Base-by-base conservation (phyloP, 2,797 vertebrate genomes). In the Stomatorhinus walkeri region DNA sequence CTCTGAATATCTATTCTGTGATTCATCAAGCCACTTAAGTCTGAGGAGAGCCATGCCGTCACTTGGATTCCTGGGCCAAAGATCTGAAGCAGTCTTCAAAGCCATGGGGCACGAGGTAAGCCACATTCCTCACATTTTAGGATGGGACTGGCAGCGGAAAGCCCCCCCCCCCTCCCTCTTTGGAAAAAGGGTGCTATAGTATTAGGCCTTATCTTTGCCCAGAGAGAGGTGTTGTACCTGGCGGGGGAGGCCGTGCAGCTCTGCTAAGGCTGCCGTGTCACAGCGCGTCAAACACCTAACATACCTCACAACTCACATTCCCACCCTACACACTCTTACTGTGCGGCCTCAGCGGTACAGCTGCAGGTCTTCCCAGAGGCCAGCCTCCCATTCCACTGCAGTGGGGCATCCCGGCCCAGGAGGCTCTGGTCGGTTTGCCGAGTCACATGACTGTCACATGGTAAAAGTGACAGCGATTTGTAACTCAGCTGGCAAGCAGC, bases 401-500 rank as follows among this genome's bases (percentile, higher is more conserved):
- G 48, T 5, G n/a, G 24, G 61, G 46, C 22, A 59, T 59, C 54
- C 52, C 3, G 5, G n/a, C 14, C 51, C 22, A 54, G 48, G 24
- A 4, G n/a, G 49, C 24, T 14, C 51, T 16, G 51, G 14, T 54
- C 24, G 14, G 48, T 40, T 61, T 89, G 19, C 1, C 36, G 12
- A 2, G 56, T 88, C 22, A 85, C 85, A 59, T 85, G 2, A 36
- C 22, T 22, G 54, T 85, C 48, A 85, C 56, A 59, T 59, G 68
- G 79, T 64, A 48, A 89, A 61, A 43, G 54, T 10, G n/a, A 28
- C 87, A 43, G 89, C 40, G 86, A 89, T 88, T 89, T 88, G 49
- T 83, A 68, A 46, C 59, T 68, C 81, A 86, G 46, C 81, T 32
- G 79, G 46, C 22, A 5, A 85, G 28, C 4, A 4, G 9, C 88